Percentiles rank a stretch among this genome's conserved stretches.
Evolutionary conservation across 2,888 invertebrate species (phyloP).

Genomic region (Apodemia mormo): DNA sequence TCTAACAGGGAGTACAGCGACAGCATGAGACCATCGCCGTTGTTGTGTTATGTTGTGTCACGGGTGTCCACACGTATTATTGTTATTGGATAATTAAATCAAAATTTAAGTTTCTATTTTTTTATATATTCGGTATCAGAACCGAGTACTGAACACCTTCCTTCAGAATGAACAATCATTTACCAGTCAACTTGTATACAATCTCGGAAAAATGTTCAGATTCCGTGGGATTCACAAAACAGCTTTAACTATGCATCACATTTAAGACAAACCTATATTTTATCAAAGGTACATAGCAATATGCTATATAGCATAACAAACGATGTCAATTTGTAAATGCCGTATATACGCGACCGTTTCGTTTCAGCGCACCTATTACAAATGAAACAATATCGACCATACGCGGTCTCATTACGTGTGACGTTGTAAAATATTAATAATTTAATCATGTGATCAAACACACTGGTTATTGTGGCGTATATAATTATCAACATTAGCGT

Average conservation of each 20-base stretch:
- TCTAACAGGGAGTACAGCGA: background rate
- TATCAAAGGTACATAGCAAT: constrained; percentile 31
- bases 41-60: too few species aligned
- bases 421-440: constrained; percentile 44
- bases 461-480: constrained; percentile 16
- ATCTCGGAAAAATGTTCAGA: too few species aligned
- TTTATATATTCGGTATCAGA: too few species aligned
- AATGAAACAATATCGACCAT: constrained; percentile 52
- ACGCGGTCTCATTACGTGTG: constrained; percentile 49
- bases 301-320: constrained; percentile 52
- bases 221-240: too few species aligned
- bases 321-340: constrained; percentile 63
- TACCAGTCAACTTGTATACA: too few species aligned
- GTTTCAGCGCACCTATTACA: constrained; percentile 51
- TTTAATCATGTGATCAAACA: constrained; percentile 26
- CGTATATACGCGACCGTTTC: constrained; percentile 54
- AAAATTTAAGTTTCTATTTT: too few species aligned
- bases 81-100: too few species aligned
- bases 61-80: too few species aligned
- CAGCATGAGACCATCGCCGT: too few species aligned
- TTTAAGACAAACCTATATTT: background rate
- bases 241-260: too few species aligned
- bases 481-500: background rate
- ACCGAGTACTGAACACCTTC: too few species aligned
- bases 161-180: too few species aligned